Base-by-base conservation (phyloP, 2,113 vertebrate genomes). In the Machaerirhynchus nigripectus region DNA sequence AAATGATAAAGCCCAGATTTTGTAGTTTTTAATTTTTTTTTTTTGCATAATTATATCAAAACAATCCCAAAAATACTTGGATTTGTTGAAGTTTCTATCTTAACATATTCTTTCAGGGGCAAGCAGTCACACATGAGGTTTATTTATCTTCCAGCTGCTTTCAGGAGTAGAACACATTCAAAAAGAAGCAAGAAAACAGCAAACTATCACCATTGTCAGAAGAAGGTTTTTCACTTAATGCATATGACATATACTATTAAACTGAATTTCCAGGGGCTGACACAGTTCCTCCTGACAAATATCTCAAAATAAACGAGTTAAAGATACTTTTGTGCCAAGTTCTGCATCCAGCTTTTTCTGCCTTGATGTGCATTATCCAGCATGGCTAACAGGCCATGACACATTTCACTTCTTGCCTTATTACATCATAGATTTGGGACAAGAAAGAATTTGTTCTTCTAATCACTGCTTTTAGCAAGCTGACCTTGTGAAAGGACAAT, bases 401-500 rank as follows among this genome's bases (percentile, higher is more conserved):
- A 93, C 76, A 80, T 89, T 92, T 77, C 56, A 76, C 75, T 92
- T 96, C 94, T 97, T 94, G 65, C 93, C 79, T 92, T 90, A 89
- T 97, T 96, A 97, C 94, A 95, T 96, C 84, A 96, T 56, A 15
- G 33, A 89, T 89, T 78, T 85, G 50, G 75, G 82, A 87, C 68
- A 88, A 92, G 82, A 90, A 74, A 40, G 52, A 84, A 86, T 20
- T 52, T 73, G 74, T 93, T 97, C 94, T 79, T 81, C 75, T 78
- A 47, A 60, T 49, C 44, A 63, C 68, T 6, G 20, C 39, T 49
- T 87, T 79, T 59, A 17, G 87, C 61, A 30, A 56, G 55, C 0
- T 90, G 89, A 91, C 81, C 61, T 84, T 57, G 46, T 84, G 57
- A 74, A 76, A 39, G 80, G 47, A 78, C 56, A 65, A 57, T 15